A percentile compares a stretch with the other conserved stretches of the same genome.
Evolutionary conservation across 2,113 vertebrate species (phyloP).

Genomic region (Pica pica): DNA sequence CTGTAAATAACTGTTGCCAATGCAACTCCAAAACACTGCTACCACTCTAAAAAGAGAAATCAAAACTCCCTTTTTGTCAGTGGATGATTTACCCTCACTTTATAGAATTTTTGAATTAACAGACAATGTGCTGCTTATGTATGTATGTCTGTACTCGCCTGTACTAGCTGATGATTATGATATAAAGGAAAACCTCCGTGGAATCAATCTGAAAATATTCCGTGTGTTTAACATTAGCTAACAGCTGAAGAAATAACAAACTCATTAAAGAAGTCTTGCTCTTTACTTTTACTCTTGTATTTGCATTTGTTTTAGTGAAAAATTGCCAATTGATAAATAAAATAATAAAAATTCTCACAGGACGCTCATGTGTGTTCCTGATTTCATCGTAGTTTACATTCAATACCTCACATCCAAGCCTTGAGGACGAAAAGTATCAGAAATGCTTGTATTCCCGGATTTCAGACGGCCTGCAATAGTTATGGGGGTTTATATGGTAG

Average conservation of each 20-base stretch:
- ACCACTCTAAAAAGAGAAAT: not conserved
- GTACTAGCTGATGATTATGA: not conserved
- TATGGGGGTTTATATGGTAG: rapidly evolving
- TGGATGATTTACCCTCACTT: not conserved
- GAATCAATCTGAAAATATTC: not conserved
- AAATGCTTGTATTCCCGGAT: not conserved
- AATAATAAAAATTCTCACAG: not conserved
- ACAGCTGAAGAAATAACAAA: not conserved
- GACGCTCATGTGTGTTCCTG: not conserved
- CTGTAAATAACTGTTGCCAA: not conserved
- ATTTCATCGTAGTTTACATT: not conserved
- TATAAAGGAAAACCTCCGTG: not conserved
- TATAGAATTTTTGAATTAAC: not conserved
- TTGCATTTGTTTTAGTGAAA: not conserved
- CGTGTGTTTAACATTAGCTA: not conserved
- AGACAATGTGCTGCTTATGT: not conserved
- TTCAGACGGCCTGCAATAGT: rapidly evolving
- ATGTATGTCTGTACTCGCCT: not conserved
- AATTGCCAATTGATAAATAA: not conserved
- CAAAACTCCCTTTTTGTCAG: not conserved
- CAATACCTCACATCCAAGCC: not conserved
- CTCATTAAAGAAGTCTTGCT: too few species aligned
- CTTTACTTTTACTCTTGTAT: not conserved
- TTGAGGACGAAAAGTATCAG: not conserved
- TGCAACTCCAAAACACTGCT: not conserved